phyloP scores from a whole-genome alignment of 2,113 vertebrate species.

The Hylia prasina region DNA sequence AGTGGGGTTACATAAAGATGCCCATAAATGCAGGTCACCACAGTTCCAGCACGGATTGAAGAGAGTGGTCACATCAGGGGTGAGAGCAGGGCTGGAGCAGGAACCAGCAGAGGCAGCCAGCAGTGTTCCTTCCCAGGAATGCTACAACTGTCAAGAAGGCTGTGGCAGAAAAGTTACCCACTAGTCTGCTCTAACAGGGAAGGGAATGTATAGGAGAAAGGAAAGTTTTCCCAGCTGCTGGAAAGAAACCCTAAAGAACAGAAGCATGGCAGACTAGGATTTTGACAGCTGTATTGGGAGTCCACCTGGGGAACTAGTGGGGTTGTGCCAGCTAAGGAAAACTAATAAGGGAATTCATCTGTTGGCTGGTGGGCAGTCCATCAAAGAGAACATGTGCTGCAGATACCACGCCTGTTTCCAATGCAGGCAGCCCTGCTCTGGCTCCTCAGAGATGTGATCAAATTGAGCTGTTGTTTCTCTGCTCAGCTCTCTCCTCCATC shows the following conservation, averaged over 20 bases:
- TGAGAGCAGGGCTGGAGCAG: background rate
- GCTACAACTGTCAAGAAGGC: background rate
- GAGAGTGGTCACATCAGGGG: background rate
- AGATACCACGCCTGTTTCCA: background rate
- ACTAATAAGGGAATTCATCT: background rate
- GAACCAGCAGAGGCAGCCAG: background rate
- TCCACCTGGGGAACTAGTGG: background rate
- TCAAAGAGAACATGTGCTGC: background rate
- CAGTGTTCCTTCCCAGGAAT: background rate
- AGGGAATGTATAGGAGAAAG: background rate
- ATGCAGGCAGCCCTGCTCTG: background rate
- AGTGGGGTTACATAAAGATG: background rate
- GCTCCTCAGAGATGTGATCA: background rate
- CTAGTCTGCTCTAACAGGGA: background rate
- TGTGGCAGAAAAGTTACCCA: background rate
- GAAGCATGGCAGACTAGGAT: background rate
- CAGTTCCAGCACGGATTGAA: background rate
- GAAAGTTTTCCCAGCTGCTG: background rate
- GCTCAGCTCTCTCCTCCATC: background rate
- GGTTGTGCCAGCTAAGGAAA: background rate
- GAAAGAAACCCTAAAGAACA: background rate
- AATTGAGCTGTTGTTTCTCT: background rate
- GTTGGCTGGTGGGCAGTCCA: background rate
- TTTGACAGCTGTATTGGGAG: background rate
- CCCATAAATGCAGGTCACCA: background rate